These are phyloP conservation scores for Lasiurus cinereus DNA, from an alignment of 2,113 vertebrate genomes.

Conservation along the genomic window DNA sequence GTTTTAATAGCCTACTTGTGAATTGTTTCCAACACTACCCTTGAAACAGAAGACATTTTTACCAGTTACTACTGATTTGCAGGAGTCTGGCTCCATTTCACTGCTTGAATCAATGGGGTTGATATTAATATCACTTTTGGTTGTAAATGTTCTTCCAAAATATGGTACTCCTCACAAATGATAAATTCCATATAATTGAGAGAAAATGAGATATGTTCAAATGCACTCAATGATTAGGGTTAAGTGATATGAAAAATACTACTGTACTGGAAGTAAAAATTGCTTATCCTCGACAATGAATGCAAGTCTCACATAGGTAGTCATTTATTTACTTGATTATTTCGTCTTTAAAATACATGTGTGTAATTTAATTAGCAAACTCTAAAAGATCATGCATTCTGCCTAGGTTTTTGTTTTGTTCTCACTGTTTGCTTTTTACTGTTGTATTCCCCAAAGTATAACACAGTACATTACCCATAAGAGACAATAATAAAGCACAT, in stretches of 20 bases:
- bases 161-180: neutral
- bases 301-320: neutral
- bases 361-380: neutral
- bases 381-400: neutral
- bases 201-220: neutral
- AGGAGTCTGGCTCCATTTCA: neutral
- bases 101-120: neutral
- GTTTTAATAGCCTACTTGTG: neutral
- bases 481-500: neutral
- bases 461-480: neutral
- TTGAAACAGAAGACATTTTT: neutral
- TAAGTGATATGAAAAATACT: neutral
- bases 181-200: neutral
- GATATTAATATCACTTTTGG: neutral
- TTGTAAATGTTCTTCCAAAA: neutral
- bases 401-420: neutral
- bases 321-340: neutral
- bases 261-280: neutral
- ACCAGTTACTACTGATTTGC: neutral
- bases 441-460: neutral
- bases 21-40: neutral
- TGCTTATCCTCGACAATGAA: neutral
- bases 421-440: neutral
- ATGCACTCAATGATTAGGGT: neutral
- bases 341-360: neutral